These are phyloP conservation scores for Laticauda laticaudata DNA, from an alignment of 2,113 vertebrate species.

Conservation along the genomic window DNA sequence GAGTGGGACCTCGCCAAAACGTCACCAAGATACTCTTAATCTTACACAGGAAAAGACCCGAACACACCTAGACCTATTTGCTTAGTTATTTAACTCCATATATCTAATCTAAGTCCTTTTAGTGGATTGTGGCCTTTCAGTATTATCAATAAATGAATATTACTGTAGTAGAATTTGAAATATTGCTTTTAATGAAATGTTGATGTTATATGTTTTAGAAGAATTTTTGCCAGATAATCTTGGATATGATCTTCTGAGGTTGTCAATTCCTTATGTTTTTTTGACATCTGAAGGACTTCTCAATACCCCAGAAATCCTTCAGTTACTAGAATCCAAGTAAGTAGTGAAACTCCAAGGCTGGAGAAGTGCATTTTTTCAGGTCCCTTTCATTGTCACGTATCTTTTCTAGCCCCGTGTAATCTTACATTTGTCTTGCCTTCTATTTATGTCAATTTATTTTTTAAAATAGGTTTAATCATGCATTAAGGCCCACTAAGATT, in stretches of 20 bases:
- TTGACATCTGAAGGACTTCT: conserved; percentile 85
- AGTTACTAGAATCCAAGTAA: conserved; percentile 86
- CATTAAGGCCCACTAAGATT: neutral
- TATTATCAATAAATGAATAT: neutral
- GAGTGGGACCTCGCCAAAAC: too few species aligned
- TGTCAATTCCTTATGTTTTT: conserved; percentile 81
- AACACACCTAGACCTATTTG: neutral
- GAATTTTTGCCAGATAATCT: conserved; percentile 44
- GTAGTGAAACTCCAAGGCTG: conserved; percentile 54
- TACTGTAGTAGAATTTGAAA: neutral
- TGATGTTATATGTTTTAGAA: conserved; percentile 33
- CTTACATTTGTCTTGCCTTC: neutral
- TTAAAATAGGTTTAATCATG: neutral
- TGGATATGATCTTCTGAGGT: conserved; percentile 68
- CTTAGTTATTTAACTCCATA: neutral
- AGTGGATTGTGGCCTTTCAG: too few species aligned
- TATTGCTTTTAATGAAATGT: neutral
- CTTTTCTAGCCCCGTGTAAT: neutral
- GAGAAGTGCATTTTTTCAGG: neutral
- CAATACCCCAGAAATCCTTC: conserved; percentile 77
- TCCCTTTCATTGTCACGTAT: neutral
- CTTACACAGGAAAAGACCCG: too few species aligned
- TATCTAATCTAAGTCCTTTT: neutral
- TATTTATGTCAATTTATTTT: neutral
- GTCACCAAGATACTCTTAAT: too few species aligned